Evolutionary conservation across 2,888 invertebrate species (phyloP), one percentile per base, ranked within the genome.

Genomic region (Cheilosia vulpina): DNA sequence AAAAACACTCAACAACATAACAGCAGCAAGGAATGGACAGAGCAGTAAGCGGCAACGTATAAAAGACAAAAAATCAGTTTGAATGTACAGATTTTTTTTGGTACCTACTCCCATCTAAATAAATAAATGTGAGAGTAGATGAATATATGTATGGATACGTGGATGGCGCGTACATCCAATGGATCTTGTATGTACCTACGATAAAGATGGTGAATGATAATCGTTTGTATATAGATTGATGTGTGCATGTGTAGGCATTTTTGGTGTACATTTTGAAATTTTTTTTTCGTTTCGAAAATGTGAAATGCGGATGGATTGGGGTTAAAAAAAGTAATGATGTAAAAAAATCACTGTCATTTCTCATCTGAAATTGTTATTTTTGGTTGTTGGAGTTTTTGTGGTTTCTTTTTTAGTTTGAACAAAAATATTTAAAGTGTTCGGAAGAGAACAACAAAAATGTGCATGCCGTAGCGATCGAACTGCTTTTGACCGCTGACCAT

Each of bases 101-200:
- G 76, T 76, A 85, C 78, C 87, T 82, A 78, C 85, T 85, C 78
- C 82, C 87, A 87, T 83, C 78, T 82, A 73, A 82, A 87, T 78
- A 82, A 82, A 87, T 82, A 87, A 73, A 77, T 87, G 87, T 71
- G 81, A 87, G 78, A 78, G 69, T 82, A 87, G 78, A 65, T 80
- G 72, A 24, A 60, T 76, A 57, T 77, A 27, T 27, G 34, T 45
- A 76, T 68, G 53, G 50, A 77, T 73, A 58, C 38, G 31, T 53
- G 45, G 62, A n/a, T 15, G 58, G 41, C 27, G 60, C 41, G 31
- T 63, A 65, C 68, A 65, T 76, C 88, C 75, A 90, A 88, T 88
- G 89, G 88, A 89, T 89, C 88, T 88, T 89, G 84, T 88, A 89
- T 77, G 55, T 78, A 63, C 38, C 38, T 38, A 38, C 77, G 77